These are phyloP conservation scores for Colletes collaris DNA, from an alignment of 2,888 invertebrate species.

Conservation along the genomic window DNA sequence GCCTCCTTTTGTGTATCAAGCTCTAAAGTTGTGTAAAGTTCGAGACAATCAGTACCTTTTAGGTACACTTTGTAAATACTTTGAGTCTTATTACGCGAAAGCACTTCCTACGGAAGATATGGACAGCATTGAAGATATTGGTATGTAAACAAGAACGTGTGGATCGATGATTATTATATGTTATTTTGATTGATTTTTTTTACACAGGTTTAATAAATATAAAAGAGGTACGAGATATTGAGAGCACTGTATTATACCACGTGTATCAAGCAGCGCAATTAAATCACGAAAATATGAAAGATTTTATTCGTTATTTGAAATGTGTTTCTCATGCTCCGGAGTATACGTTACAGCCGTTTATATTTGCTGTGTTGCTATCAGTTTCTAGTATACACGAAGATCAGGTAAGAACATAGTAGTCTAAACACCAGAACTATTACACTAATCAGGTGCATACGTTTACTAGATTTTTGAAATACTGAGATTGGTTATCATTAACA, in stretches of 20 bases:
- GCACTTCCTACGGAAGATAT: constrained; percentile 42
- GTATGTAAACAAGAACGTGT: constrained; percentile 54
- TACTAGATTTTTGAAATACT: constrained; percentile 80
- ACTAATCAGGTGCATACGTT: not conserved
- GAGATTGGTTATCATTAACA: constrained; percentile 76
- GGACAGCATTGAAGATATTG: constrained; percentile 71
- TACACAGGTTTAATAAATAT: constrained; percentile 60
- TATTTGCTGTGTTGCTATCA: constrained; percentile 86
- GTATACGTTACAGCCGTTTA: constrained; percentile 86
- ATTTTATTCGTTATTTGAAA: constrained; percentile 83
- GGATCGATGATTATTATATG: not conserved
- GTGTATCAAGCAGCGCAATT: constrained; percentile 83
- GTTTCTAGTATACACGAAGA: constrained; percentile 84
- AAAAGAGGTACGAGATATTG: constrained; percentile 85
- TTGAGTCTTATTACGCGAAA: constrained; percentile 80
- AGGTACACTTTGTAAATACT: constrained; percentile 84
- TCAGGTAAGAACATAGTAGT: constrained; percentile 61
- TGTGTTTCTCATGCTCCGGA: constrained; percentile 85
- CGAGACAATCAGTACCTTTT: constrained; percentile 83
- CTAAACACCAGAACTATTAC: not conserved
- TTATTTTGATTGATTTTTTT: not conserved
- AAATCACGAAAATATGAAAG: constrained; percentile 83
- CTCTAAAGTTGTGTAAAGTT: constrained; percentile 85
- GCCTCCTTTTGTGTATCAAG: constrained; percentile 88
- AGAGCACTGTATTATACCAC: constrained; percentile 86